Evolutionary conservation across 2,888 invertebrate genomes (phyloP).

Genomic region (Gymnoscelis rufifasciata): DNA sequence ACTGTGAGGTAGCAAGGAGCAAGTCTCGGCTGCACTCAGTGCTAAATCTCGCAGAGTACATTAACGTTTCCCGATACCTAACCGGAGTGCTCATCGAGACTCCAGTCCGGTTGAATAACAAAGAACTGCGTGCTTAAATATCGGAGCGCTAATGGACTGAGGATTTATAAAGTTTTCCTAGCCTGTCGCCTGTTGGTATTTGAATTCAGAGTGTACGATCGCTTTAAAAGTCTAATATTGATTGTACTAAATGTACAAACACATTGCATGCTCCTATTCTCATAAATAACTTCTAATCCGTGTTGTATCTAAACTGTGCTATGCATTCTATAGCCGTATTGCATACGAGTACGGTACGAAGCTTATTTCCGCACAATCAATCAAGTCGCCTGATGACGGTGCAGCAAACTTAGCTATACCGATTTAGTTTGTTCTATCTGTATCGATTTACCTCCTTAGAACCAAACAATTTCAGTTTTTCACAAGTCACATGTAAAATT

Average conservation of each 20-base stretch:
- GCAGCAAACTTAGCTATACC: constrained; percentile 43
- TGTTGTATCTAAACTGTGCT: constrained; percentile 21
- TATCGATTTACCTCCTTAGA: constrained; percentile 43
- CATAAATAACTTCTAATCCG: constrained; percentile 29
- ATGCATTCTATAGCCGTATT: constrained; percentile 33
- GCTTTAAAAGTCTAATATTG: neutral
- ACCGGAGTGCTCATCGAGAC: constrained; percentile 56
- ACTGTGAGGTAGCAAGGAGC: constrained; percentile 33
- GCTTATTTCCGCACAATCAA: constrained; percentile 70
- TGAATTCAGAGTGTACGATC: constrained; percentile 14
- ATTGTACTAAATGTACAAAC: neutral
- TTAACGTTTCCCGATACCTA: constrained; percentile 75
- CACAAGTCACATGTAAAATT: constrained; percentile 46
- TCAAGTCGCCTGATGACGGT: constrained; percentile 64
- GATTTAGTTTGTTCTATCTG: constrained; percentile 47
- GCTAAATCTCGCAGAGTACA: constrained; percentile 67
- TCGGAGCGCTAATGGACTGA: constrained; percentile 67
- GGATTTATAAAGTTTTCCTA: constrained; percentile 59
- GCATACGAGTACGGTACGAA: constrained; percentile 42
- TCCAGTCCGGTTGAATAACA: constrained; percentile 67
- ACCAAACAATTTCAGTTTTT: constrained; percentile 43
- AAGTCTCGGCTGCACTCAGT: constrained; percentile 43
- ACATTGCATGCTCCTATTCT: constrained; percentile 20
- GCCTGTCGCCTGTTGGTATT: constrained; percentile 37
- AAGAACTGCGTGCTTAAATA: constrained; percentile 70